Evolutionary conservation across 2,797 vertebrate genomes (phyloP).

Genomic region (Karalla daura): DNA sequence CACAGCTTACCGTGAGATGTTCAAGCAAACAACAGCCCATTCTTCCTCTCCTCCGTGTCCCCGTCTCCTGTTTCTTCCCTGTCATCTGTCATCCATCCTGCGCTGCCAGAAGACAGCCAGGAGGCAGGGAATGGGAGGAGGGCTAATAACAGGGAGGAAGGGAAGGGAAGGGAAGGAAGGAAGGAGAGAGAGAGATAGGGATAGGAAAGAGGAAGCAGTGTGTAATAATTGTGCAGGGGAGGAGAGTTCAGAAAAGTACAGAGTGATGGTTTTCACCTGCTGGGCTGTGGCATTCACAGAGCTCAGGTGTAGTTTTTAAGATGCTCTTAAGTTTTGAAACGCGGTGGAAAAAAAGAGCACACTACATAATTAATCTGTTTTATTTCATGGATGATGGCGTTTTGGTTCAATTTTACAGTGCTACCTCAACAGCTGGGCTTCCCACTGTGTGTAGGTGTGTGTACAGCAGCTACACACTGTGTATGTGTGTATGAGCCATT

Average conservation of each 20-base stretch:
- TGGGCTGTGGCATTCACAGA: conserved; percentile 1
- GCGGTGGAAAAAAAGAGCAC: conserved; percentile 15
- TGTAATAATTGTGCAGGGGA: conserved; percentile 42
- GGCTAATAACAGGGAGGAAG: conserved; percentile 63
- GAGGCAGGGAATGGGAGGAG: conserved; percentile 56
- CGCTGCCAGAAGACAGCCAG: conserved; percentile 66
- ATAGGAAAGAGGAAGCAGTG: conserved; percentile 26
- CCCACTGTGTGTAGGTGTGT: neutral
- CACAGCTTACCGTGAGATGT: conserved; percentile 17
- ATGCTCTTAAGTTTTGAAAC: conserved; percentile 13
- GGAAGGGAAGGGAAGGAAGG: conserved; percentile 25
- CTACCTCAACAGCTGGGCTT: neutral
- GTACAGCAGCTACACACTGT: neutral
- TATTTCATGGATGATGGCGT: neutral
- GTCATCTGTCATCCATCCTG: conserved; percentile 63
- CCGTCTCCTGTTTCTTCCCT: conserved; percentile 51
- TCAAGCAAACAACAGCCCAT: conserved; percentile 35
- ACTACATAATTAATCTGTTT: conserved; percentile 16
- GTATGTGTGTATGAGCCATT: neutral
- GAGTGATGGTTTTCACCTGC: conserved; percentile 36
- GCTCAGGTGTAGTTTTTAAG: conserved; percentile 15
- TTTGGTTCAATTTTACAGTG: conserved; percentile 1
- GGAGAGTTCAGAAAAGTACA: conserved; percentile 28
- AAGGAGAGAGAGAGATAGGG: conserved; percentile 7
- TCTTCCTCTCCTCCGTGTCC: conserved; percentile 44